Evolutionary conservation across 2,888 invertebrate species (phyloP).

Genomic region (Trichogramma dendrolimi): DNA sequence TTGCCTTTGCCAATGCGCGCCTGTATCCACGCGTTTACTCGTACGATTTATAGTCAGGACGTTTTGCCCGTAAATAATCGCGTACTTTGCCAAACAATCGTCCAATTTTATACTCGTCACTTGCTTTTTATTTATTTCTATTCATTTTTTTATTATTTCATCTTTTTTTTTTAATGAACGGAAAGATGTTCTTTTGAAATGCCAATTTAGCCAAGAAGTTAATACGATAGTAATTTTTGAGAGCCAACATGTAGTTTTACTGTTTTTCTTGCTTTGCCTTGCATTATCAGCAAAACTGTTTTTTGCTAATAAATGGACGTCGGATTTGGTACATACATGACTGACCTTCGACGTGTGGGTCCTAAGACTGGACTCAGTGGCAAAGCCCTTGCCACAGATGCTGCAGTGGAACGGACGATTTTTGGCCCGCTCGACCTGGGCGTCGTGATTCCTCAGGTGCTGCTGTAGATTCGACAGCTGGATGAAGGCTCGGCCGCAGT

Average conservation of each 20-base stretch:
- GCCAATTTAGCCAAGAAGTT: background rate
- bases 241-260: too few relatives aligned
- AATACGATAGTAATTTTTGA: background rate
- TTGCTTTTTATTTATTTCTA: conserved; percentile 1
- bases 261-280: too few relatives aligned
- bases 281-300: conserved; percentile 17
- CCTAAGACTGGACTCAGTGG: conserved; percentile 90
- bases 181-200: background rate
- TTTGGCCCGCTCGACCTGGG: conserved; percentile 90
- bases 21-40: too few relatives aligned
- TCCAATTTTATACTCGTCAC: background rate
- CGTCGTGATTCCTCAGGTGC: conserved; percentile 92
- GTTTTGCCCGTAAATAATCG: background rate
- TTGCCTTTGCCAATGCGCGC: too few relatives aligned
- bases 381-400: conserved; percentile 94
- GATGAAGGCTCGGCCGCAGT: conserved; percentile 93
- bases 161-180: background rate
- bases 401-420: conserved; percentile 94
- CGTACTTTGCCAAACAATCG: background rate
- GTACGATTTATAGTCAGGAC: background rate
- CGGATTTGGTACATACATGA: conserved; percentile 61
- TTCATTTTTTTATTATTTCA: background rate
- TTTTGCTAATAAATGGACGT: conserved; percentile 45
- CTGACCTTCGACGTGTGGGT: conserved; percentile 97
- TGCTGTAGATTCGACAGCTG: conserved; percentile 95